These are phyloP conservation scores for Eilema sororculum DNA, from an alignment of 2,888 invertebrate species.

Conservation along the genomic window DNA sequence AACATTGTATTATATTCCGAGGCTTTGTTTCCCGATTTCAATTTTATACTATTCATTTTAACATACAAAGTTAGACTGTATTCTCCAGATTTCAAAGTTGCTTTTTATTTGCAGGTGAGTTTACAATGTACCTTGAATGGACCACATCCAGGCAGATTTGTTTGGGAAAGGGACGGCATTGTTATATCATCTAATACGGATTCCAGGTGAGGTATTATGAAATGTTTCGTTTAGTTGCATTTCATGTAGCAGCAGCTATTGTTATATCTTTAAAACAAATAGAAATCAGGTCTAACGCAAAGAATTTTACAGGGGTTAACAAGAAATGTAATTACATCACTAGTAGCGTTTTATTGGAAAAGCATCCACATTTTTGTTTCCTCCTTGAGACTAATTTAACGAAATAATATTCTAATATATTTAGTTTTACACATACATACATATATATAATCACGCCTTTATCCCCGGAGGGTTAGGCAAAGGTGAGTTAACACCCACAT, in stretches of 20 bases:
- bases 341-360: neutral
- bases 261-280: neutral
- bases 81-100: constrained; percentile 29
- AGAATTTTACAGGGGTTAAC: neutral
- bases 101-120: constrained; percentile 64
- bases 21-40: constrained; percentile 47
- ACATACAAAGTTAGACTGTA: constrained; percentile 25
- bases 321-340: too few relatives aligned
- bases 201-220: constrained; percentile 68
- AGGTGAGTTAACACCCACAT: too few relatives aligned
- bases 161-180: constrained; percentile 82
- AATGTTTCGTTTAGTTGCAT: constrained; percentile 16
- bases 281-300: neutral
- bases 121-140: constrained; percentile 80
- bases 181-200: constrained; percentile 81
- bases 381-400: too few relatives aligned
- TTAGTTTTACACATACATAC: too few relatives aligned
- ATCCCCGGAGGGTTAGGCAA: too few relatives aligned
- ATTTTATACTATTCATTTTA: constrained; percentile 28
- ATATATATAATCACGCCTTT: too few relatives aligned
- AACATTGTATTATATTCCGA: constrained; percentile 45
- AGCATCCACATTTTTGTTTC: neutral
- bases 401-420: too few relatives aligned
- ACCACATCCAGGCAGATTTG: constrained; percentile 77
- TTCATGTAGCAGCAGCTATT: neutral